These are phyloP conservation scores for Leuctra nigra DNA, from an alignment of 2,888 invertebrate genomes.

Conservation along the genomic window DNA sequence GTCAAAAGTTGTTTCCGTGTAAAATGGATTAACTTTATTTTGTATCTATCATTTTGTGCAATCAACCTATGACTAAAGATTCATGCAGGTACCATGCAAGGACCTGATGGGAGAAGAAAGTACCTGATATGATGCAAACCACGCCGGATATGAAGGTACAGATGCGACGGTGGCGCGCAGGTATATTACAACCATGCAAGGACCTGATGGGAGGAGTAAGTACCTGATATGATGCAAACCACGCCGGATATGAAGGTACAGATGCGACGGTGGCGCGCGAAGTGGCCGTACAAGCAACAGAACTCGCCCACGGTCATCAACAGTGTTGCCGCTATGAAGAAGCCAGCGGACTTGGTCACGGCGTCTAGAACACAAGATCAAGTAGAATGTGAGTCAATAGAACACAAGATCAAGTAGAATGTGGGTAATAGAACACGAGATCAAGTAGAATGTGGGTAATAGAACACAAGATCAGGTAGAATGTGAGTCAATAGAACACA, in stretches of 20 bases:
- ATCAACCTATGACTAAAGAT: no score
- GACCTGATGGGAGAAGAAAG: no score
- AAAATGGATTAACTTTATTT: no score
- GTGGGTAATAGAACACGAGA: no score
- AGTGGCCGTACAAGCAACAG: conserved; percentile 74
- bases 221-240: conserved; percentile 83
- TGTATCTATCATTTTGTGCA: no score
- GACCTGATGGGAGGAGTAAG: no score
- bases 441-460: no score
- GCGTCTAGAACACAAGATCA: conserved; percentile 59
- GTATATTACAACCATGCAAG: no score
- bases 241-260: conserved; percentile 83
- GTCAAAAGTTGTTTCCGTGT: no score
- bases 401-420: background rate
- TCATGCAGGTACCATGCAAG: no score
- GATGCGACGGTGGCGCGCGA: conserved; percentile 63
- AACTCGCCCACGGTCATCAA: conserved; percentile 72
- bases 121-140: conserved; percentile 83
- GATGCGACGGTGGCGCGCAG: conserved; percentile 61
- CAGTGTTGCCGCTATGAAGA: conserved; percentile 69
- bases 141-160: conserved; percentile 83
- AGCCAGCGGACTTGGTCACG: conserved; percentile 76
- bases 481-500: no score
- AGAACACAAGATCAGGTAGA: no score
- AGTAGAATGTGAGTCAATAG: background rate